Conservation (phyloP, 2,888 invertebrate genomes). For the Erynnis tages region DNA sequence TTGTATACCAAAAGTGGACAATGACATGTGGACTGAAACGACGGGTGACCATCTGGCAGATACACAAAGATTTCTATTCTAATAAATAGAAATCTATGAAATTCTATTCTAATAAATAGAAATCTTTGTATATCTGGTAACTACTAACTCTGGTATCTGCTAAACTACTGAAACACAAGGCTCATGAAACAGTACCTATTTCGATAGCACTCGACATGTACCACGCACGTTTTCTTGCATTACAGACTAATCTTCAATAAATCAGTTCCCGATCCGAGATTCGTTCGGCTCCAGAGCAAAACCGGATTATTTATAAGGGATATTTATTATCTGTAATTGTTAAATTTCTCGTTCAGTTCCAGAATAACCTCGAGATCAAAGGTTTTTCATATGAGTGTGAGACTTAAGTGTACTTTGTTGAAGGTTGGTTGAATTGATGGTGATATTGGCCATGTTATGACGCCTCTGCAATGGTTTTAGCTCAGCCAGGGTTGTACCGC, state of each 20-base stretch:
- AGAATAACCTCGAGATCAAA: conserved; percentile 23
- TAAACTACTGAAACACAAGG: no score
- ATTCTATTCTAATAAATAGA: no score
- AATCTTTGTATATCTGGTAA: no score
- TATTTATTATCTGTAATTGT: conserved; percentile 30
- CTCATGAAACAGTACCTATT: conserved; percentile 30
- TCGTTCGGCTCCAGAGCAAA: conserved; percentile 24
- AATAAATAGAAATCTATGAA: no score
- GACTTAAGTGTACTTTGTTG: background rate
- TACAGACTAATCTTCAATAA: conserved; percentile 39
- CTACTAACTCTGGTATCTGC: no score
- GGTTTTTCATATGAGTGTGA: background rate
- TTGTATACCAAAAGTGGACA: no score
- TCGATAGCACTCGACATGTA: conserved; percentile 32
- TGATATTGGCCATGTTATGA: background rate
- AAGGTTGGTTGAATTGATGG: background rate
- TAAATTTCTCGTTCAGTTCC: conserved; percentile 16
- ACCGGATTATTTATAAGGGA: conserved; percentile 32
- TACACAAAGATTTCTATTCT: no score
- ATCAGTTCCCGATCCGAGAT: conserved; percentile 39
- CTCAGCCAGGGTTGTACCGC: no score
- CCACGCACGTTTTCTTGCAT: conserved; percentile 40
- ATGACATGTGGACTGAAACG: no score
- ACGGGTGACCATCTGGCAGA: no score
- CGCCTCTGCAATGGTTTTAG: no score